Conservation (phyloP, 2,888 invertebrate species). For the Chydorus sphaericus region DNA sequence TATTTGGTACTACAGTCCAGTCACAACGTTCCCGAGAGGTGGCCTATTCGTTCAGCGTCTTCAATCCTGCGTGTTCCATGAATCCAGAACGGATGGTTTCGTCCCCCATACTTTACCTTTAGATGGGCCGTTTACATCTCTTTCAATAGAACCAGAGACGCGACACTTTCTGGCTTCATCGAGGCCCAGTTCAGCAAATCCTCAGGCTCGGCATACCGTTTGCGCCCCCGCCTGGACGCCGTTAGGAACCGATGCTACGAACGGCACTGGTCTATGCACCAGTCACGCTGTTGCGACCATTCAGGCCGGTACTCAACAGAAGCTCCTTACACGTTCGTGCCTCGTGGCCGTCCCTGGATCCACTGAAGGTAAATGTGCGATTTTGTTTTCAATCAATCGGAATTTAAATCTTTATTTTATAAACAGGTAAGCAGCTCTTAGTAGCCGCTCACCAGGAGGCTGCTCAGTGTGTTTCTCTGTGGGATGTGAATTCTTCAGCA, state of each 20-base stretch:
- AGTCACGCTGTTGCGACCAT: constrained; percentile 28
- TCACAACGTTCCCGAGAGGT: constrained; percentile 33
- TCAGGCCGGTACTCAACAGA: constrained; percentile 48
- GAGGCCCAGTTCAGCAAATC: constrained; percentile 42
- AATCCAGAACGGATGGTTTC: constrained; percentile 28
- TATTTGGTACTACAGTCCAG: constrained; percentile 24
- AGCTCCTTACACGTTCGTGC: constrained; percentile 48
- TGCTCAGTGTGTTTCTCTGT: constrained; percentile 45
- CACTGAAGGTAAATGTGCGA: constrained; percentile 2
- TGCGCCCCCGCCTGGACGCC: constrained; percentile 23
- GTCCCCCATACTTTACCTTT: constrained; percentile 36
- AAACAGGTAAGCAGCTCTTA: constrained; percentile 34
- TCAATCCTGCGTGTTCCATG: constrained; percentile 48
- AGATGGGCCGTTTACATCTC: constrained; percentile 59
- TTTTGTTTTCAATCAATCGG: background rate
- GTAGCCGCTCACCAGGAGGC: constrained; percentile 63
- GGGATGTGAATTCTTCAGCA: constrained; percentile 42
- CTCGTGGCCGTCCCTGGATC: constrained; percentile 38
- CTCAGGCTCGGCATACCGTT: constrained; percentile 28
- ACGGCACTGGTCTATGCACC: constrained; percentile 13
- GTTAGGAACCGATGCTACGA: constrained; percentile 6
- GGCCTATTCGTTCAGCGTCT: constrained; percentile 59
- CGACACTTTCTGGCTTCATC: constrained; percentile 53
- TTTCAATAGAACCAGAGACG: constrained; percentile 48
- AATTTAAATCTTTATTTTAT: background rate